phyloP scores from a whole-genome alignment of 2,888 invertebrate genomes.

The Terebella lapidaria region DNA sequence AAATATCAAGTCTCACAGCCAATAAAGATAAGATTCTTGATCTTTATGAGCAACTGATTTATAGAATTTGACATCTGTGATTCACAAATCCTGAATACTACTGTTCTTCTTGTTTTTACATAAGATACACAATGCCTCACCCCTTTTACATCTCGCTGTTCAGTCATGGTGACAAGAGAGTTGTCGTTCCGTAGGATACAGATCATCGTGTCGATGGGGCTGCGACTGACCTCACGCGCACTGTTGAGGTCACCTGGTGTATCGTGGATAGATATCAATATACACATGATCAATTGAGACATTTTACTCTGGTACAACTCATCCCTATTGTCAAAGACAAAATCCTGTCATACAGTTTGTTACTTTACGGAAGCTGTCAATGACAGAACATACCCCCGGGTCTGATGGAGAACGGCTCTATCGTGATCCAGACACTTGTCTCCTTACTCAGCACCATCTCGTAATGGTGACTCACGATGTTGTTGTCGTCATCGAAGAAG shows the following conservation, averaged over 20 bases:
- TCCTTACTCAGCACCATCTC: constrained; percentile 32
- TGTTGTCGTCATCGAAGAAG: constrained; percentile 41
- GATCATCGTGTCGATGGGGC: constrained; percentile 38
- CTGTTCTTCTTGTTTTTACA: too few relatives aligned
- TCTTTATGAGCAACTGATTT: too few relatives aligned
- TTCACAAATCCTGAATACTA: too few relatives aligned
- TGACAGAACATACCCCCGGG: constrained; percentile 20
- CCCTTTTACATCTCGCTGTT: constrained; percentile 42
- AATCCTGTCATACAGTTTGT: too few relatives aligned
- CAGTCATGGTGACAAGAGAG: constrained; percentile 38
- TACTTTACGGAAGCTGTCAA: too few relatives aligned
- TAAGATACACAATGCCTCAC: too few relatives aligned
- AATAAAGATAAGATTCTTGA: too few relatives aligned
- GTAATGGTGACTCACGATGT: constrained; percentile 43
- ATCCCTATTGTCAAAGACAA: too few relatives aligned
- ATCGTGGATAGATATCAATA: background rate
- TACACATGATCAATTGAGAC: too few relatives aligned
- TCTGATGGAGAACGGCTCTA: constrained; percentile 28
- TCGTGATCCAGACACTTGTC: constrained; percentile 42
- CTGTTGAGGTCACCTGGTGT: constrained; percentile 15
- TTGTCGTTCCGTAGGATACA: constrained; percentile 35
- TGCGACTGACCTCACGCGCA: constrained; percentile 11
- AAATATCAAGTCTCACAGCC: too few relatives aligned
- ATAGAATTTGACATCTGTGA: too few relatives aligned
- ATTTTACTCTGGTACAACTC: too few relatives aligned